Percentiles rank a stretch among this genome's conserved stretches.
Conservation (phyloP, 2,888 invertebrate species). For the Agrotis ipsilon region DNA sequence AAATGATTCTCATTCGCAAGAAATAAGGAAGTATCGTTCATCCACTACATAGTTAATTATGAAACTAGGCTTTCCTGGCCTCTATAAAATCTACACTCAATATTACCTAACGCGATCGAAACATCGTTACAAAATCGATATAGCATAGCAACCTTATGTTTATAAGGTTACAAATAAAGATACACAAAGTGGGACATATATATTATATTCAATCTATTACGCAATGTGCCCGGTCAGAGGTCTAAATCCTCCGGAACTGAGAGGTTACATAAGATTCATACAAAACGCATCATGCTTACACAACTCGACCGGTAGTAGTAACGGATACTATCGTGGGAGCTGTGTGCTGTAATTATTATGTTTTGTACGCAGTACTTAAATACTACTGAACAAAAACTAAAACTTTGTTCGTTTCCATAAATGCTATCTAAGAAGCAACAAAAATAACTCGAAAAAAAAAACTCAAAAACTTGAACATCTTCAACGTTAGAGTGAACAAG, state of each 20-base stretch:
- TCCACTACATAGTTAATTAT: neutral
- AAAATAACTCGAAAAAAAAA: too few relatives aligned
- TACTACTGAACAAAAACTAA: neutral
- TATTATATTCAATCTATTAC: slow-evolving; percentile 50
- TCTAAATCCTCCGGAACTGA: slow-evolving; percentile 47
- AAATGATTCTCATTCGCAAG: neutral
- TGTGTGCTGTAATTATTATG: slow-evolving; percentile 29
- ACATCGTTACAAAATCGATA: slow-evolving; percentile 37
- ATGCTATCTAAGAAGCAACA: neutral
- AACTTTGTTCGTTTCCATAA: neutral
- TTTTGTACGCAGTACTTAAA: neutral
- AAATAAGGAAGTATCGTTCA: slow-evolving; percentile 1
- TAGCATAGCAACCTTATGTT: slow-evolving; percentile 15
- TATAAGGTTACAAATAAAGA: slow-evolving; percentile 14
- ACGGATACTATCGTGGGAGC: slow-evolving; percentile 48
- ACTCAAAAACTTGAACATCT: too few relatives aligned
- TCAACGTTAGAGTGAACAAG: too few relatives aligned
- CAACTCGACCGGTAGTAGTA: slow-evolving; percentile 46
- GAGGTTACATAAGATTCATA: slow-evolving; percentile 45
- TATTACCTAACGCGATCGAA: slow-evolving; percentile 33
- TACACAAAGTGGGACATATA: slow-evolving; percentile 48
- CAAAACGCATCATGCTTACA: slow-evolving; percentile 40
- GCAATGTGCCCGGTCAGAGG: slow-evolving; percentile 50
- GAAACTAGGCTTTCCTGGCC: neutral
- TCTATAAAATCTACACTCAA: slow-evolving; percentile 9